Conservation (phyloP, 2,113 vertebrate genomes). For the Scomber colias region DNA sequence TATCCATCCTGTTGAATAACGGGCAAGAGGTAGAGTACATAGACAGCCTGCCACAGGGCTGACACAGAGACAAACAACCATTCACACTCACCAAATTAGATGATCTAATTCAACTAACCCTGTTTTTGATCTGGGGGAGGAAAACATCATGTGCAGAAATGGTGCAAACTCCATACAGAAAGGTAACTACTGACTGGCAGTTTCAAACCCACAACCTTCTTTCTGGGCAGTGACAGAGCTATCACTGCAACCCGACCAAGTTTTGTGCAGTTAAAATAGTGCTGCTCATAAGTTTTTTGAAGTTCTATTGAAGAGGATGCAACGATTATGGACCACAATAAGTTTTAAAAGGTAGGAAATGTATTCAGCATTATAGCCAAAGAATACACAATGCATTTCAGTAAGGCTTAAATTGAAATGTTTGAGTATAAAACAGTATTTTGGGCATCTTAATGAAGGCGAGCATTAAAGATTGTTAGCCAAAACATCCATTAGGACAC, state of each 20-base stretch:
- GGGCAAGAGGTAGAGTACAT: background rate
- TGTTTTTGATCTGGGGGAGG: no score
- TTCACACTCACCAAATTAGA: no score
- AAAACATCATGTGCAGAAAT: background rate
- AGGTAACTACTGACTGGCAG: background rate
- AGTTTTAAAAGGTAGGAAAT: background rate
- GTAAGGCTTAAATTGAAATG: background rate
- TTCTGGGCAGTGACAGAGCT: background rate
- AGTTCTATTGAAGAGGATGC: no score
- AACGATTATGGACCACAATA: no score
- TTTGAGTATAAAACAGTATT: background rate
- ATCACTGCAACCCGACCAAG: background rate
- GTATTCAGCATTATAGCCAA: background rate
- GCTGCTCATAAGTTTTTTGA: no score
- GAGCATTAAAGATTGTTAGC: background rate
- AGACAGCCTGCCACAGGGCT: background rate
- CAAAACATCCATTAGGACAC: slow-evolving; percentile 13
- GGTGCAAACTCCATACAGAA: background rate
- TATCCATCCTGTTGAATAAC: background rate
- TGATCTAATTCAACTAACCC: no score
- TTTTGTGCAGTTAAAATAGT: no score
- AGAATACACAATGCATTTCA: background rate
- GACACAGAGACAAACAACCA: background rate
- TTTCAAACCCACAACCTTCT: background rate
- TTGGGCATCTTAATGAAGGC: background rate